Evolutionary conservation across 2,113 vertebrate genomes (phyloP).

Genomic region (Microcebus jonahi): DNA sequence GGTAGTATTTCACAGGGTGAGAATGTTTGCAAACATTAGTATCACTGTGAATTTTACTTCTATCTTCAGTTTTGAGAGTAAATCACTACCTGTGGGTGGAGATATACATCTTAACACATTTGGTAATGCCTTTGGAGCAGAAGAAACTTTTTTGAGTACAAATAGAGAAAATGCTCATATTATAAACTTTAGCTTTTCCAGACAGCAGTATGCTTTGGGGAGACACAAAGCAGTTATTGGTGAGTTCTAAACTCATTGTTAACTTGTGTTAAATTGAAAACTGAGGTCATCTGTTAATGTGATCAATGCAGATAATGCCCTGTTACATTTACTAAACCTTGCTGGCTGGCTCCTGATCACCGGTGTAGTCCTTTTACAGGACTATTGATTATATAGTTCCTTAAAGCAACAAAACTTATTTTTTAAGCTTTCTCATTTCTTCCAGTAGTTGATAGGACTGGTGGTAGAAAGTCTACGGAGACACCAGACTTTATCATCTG

Average conservation of each 20-base stretch:
- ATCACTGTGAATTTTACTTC: conserved; percentile 9
- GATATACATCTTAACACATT: not conserved
- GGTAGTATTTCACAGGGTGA: not conserved
- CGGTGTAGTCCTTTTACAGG: not conserved
- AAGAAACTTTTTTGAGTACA: not conserved
- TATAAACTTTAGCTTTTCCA: not conserved
- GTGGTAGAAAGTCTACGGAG: not conserved
- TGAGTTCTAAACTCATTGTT: not conserved
- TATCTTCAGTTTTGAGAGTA: not conserved
- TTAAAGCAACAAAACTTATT: not conserved
- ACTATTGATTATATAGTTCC: not conserved
- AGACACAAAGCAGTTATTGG: not conserved
- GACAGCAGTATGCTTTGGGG: not conserved
- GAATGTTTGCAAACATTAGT: not conserved
- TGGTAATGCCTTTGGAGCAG: not conserved
- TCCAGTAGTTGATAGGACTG: not conserved
- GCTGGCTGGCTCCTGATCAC: not conserved
- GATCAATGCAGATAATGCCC: not conserved
- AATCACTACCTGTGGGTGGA: not conserved
- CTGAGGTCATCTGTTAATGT: not conserved
- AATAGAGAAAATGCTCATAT: not conserved
- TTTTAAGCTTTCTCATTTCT: not conserved
- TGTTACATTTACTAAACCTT: not conserved
- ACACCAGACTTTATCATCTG: not conserved
- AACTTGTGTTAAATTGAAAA: not conserved